Evolutionary conservation across 92 coral and sea anemone genomes (phyloP).

Genomic region (Epizoanthus ramosus): DNA sequence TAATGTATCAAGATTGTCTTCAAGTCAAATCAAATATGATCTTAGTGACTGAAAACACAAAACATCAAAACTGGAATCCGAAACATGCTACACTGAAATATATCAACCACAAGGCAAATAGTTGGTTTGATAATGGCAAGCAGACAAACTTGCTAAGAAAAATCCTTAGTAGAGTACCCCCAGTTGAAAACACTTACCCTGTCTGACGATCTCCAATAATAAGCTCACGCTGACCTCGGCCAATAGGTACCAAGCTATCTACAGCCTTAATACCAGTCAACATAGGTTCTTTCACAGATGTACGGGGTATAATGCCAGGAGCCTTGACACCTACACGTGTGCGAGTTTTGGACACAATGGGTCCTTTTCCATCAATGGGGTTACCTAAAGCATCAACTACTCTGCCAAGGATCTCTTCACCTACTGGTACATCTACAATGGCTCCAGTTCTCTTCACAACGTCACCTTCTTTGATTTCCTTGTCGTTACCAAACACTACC

Average conservation of each 20-base stretch:
- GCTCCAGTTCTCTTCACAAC: slow-evolving; percentile 99
- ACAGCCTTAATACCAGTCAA: slow-evolving; percentile 99
- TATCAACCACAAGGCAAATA: neutral
- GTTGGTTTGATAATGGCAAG: neutral
- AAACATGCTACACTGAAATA: no score
- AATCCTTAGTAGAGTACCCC: no score
- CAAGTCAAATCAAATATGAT: no score
- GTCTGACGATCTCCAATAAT: slow-evolving; percentile 99
- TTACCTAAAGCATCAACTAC: slow-evolving; percentile 99
- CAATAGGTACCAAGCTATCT: slow-evolving; percentile 99
- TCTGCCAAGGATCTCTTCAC: slow-evolving; percentile 93
- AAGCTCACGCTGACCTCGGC: slow-evolving; percentile 99
- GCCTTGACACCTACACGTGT: slow-evolving; percentile 98
- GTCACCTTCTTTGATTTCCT: slow-evolving; percentile 99
- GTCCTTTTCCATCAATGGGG: slow-evolving; percentile 96
- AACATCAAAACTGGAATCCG: no score
- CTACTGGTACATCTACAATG: slow-evolving; percentile 99
- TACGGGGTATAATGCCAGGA: slow-evolving; percentile 98
- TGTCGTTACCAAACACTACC: slow-evolving; percentile 99
- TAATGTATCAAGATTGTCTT: no score
- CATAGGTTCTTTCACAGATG: slow-evolving; percentile 99
- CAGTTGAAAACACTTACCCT: slow-evolving; percentile 65
- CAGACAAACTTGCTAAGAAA: neutral
- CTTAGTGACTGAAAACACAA: no score
- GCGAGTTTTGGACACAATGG: slow-evolving; percentile 60